Evolutionary conservation across 2,797 vertebrate species (phyloP).

Genomic region (Acanthis flammea): DNA sequence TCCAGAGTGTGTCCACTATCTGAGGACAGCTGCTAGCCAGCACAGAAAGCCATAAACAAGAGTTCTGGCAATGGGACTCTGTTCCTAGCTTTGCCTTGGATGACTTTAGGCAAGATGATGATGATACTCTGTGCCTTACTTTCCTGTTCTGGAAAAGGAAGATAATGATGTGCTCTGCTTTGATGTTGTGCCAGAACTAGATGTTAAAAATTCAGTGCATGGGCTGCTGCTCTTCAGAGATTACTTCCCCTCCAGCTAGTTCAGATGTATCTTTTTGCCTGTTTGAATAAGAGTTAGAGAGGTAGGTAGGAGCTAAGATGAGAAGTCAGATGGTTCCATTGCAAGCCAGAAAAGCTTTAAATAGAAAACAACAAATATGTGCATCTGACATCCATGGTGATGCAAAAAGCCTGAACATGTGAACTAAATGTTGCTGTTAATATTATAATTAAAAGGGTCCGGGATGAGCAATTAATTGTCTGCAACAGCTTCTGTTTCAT

Average conservation of each 20-base stretch:
- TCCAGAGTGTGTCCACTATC: not conserved
- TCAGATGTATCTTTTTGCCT: conserved; percentile 11
- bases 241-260: not conserved
- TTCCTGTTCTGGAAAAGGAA: not conserved
- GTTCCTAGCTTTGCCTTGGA: not conserved
- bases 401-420: not conserved
- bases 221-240: conserved; percentile 7
- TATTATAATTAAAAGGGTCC: not conserved
- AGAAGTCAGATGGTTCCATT: not conserved
- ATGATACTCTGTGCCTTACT: not conserved
- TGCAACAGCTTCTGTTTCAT: not conserved
- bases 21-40: not conserved
- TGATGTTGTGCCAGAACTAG: not conserved
- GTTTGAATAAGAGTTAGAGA: not conserved
- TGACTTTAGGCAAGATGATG: not conserved
- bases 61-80: not conserved
- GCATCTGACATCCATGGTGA: not conserved
- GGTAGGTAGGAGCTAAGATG: not conserved
- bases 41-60: not conserved
- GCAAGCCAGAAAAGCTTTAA: not conserved
- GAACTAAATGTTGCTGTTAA: not conserved
- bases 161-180: not conserved
- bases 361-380: not conserved
- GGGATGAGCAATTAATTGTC: not conserved
- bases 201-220: conserved; percentile 10